Conservation (phyloP, 2,797 vertebrate species). For the Dallia pectoralis region DNA sequence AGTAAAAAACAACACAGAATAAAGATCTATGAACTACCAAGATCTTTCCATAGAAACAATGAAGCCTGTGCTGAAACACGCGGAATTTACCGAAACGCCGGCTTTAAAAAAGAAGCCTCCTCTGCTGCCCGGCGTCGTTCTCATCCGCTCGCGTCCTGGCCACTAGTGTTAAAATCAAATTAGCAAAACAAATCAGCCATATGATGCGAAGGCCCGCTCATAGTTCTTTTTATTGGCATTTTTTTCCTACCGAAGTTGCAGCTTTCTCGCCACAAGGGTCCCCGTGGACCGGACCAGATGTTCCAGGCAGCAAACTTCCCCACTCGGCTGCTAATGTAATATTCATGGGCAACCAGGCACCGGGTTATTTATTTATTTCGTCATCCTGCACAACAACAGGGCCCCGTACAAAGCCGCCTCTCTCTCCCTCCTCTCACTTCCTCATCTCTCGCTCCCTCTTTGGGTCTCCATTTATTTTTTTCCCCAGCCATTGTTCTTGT, state of each 20-base stretch:
- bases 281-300: constrained; percentile 81
- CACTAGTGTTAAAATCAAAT: constrained; percentile 77
- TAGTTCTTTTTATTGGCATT: constrained; percentile 61
- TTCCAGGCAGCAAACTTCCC: constrained; percentile 81
- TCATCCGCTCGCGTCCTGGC: constrained; percentile 53
- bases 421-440: constrained; percentile 52
- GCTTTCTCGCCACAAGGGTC: constrained; percentile 82
- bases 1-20: neutral
- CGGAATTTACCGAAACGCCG: neutral
- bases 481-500: neutral
- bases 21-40: no score
- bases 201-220: constrained; percentile 73
- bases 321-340: constrained; percentile 81
- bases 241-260: constrained; percentile 77
- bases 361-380: constrained; percentile 79
- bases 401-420: constrained; percentile 58
- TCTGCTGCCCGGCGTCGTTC: constrained; percentile 52
- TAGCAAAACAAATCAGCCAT: constrained; percentile 81
- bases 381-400: constrained; percentile 74
- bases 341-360: constrained; percentile 80
- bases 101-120: constrained; percentile 12
- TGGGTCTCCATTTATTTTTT: constrained; percentile 21
- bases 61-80: neutral
- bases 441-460: constrained; percentile 9
- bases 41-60: neutral